Percentiles rank a stretch among this genome's conserved stretches.
Conservation (phyloP, 2,888 invertebrate species). For the Linyphia triangularis region DNA sequence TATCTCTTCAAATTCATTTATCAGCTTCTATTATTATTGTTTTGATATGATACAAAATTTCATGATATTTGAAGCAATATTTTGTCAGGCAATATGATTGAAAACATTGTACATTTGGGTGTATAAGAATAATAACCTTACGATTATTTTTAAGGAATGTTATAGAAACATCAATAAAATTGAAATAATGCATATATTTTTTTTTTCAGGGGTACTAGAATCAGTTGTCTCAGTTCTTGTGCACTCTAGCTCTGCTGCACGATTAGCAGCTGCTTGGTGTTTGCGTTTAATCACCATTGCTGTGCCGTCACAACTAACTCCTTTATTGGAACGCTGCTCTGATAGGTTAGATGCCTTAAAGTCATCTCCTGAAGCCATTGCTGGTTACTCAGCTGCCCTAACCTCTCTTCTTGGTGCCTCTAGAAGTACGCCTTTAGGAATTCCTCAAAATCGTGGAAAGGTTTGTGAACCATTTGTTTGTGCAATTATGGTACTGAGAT, state of each 20-base stretch:
- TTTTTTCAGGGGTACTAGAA: conserved; percentile 84
- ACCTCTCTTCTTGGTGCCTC: conserved; percentile 96
- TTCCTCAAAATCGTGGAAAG: conserved; percentile 98
- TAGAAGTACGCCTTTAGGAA: conserved; percentile 92
- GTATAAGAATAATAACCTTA: not conserved
- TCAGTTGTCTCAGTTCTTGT: conserved; percentile 91
- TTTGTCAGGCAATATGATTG: no score
- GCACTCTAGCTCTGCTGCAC: conserved; percentile 95
- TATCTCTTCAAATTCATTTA: no score
- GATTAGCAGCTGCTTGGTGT: conserved; percentile 97
- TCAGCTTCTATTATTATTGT: no score
- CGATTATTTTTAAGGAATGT: no score
- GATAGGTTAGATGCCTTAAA: conserved; percentile 93
- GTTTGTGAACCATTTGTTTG: conserved; percentile 82
- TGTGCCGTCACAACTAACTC: conserved; percentile 95
- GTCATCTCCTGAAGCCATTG: conserved; percentile 86
- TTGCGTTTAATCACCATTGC: conserved; percentile 94
- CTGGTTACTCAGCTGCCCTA: conserved; percentile 93
- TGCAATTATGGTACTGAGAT: no score
- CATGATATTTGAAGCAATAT: no score
- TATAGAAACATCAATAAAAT: no score
- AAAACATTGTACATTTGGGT: no score
- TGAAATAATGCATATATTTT: not conserved
- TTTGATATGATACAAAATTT: no score
- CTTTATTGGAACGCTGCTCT: conserved; percentile 92